phyloP scores from a whole-genome alignment of 2,113 vertebrate species.

The Varanus salvator region DNA sequence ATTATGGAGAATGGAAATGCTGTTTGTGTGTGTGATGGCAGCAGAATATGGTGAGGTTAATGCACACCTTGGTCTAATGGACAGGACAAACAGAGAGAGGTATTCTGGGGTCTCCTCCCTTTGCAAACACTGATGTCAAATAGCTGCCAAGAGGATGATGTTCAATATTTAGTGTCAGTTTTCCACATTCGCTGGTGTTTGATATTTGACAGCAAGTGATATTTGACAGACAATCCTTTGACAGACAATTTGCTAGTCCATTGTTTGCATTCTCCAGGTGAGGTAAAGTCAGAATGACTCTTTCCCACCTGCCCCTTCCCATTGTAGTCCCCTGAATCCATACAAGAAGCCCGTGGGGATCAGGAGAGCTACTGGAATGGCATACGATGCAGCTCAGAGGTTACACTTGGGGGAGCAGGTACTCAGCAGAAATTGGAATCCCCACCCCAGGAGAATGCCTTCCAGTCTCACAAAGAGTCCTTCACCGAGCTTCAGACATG shows the following conservation, averaged over 20 bases:
- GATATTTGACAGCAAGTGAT: neutral
- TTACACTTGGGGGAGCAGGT: neutral
- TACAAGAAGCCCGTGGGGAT: neutral
- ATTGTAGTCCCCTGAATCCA: too few relatives aligned
- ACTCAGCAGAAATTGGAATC: too few relatives aligned
- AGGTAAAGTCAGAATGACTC: neutral
- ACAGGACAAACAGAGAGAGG: neutral
- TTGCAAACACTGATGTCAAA: neutral
- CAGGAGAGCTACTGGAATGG: neutral
- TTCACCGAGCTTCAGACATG: too few relatives aligned
- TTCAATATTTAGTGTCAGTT: neutral
- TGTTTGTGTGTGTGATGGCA: slow-evolving; percentile 12
- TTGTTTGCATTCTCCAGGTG: neutral
- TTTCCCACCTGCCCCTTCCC: neutral
- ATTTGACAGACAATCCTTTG: neutral
- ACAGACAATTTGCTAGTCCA: neutral
- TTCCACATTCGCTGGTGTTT: neutral
- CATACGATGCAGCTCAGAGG: neutral
- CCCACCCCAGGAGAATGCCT: too few relatives aligned
- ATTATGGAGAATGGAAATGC: slow-evolving; percentile 53
- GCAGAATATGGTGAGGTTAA: too few relatives aligned
- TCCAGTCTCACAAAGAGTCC: neutral
- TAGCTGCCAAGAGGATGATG: neutral
- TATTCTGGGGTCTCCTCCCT: neutral
- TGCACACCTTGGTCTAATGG: neutral